Evolutionary conservation across 2,888 invertebrate species (phyloP), one percentile per base, ranked within the genome.

Genomic region (Lagria hirta): DNA sequence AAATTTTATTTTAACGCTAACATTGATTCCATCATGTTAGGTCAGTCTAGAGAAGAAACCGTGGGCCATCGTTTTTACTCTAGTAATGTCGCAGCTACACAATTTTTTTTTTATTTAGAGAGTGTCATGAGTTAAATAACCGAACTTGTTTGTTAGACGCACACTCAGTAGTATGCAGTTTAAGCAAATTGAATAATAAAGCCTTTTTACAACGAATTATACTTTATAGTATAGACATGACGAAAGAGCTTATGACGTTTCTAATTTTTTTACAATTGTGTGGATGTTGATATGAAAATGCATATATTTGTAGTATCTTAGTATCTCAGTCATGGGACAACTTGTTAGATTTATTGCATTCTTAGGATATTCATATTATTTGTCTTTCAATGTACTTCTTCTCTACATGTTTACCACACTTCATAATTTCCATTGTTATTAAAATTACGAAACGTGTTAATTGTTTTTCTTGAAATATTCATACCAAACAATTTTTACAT

Each of bases 401-500:
- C 38, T 43, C 43, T 38, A 38, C 33, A 23, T 36, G 35, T 35
- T 20, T 22, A 21, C 29, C 35, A 20, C 27, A 16, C 13, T 14
- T 15, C 14, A 33, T 33, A 30, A 38, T 23, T 38, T 38, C 11
- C 17, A 33, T 23, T 38, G 38, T 38, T 29, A 30, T 5, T 28
- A 12, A 8, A 16, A 14, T 15, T 16, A 16, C 29, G 8, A 26
- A 38, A 22, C 7, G 21, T 30, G 23, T 37, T 38, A 14, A 30
- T 38, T 38, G 30, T 38, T 38, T 32, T 43, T 32, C 23, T 12
- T 26, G 6, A 49, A 42, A 30, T 43, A 24, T 34, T 41, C n/a
- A n/a, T n/a, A n/a, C 42, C 29, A 51, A 52, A n/a, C n/a, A n/a
- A 52, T 49, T 51, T 52, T 46, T 45, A 49, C 34, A 50, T 54